Evolutionary conservation across 1,140 invertebrate genomes (phyloP).

Genomic region (Pristionchus pacificus): DNA sequence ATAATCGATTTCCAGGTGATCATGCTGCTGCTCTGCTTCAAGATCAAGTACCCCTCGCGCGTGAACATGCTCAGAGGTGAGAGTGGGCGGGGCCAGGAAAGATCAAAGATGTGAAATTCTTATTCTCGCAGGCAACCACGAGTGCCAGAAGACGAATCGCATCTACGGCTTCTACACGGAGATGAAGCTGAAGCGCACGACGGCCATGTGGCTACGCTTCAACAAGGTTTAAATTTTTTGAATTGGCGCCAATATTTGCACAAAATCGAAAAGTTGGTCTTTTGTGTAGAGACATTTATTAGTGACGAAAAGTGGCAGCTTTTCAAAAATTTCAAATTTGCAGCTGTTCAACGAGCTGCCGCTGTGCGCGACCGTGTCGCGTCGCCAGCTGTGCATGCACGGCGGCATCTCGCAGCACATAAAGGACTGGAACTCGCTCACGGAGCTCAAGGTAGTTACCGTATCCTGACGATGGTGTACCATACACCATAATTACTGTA

Average conservation of each 20-base stretch:
- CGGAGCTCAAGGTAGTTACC: constrained; percentile 6
- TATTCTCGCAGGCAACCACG: constrained; percentile 66
- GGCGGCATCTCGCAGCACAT: constrained; percentile 76
- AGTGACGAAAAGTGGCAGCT: too few relatives aligned
- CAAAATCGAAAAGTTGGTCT: too few relatives aligned
- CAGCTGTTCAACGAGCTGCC: constrained; percentile 56
- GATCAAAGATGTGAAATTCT: not conserved
- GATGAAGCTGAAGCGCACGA: constrained; percentile 18
- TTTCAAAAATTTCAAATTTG: too few relatives aligned
- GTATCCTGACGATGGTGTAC: not conserved
- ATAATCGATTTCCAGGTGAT: constrained; percentile 34
- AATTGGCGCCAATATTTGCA: too few relatives aligned
- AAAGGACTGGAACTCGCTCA: constrained; percentile 58
- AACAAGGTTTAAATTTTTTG: constrained; percentile 19
- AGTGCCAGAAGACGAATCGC: constrained; percentile 66
- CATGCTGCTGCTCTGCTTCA: constrained; percentile 43
- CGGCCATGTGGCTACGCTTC: constrained; percentile 27
- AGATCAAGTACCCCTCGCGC: constrained; percentile 65
- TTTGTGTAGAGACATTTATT: too few relatives aligned
- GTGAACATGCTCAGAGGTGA: constrained; percentile 64
- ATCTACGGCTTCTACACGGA: constrained; percentile 40
- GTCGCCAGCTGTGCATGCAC: constrained; percentile 79
- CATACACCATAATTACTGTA: too few relatives aligned
- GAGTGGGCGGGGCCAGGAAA: not conserved
- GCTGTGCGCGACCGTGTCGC: constrained; percentile 75